A percentile compares a stretch with the other conserved stretches of the same genome.
phyloP scores from a whole-genome alignment of 2,113 vertebrate species.

The Stigmatopora nigra region DNA sequence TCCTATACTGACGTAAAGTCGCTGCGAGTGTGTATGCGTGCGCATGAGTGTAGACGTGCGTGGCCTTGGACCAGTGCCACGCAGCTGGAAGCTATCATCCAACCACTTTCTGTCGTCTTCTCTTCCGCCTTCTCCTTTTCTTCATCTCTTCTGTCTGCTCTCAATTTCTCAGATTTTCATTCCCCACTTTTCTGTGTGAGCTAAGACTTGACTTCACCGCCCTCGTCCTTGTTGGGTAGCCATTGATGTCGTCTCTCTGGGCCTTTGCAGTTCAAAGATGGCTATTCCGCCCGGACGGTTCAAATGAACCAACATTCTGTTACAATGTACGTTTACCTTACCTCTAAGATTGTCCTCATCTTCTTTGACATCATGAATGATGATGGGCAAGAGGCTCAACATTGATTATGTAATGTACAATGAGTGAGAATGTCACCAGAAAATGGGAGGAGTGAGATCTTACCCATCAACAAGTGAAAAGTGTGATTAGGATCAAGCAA shows the following conservation, averaged over 20 bases:
- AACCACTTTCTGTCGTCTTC: constrained; percentile 93
- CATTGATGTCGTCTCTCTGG: constrained; percentile 1
- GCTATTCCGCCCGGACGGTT: not conserved
- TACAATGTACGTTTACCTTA: constrained; percentile 3
- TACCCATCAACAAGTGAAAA: constrained; percentile 61
- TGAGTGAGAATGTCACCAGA: constrained; percentile 42
- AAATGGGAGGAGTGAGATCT: constrained; percentile 9
- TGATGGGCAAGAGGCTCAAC: constrained; percentile 44
- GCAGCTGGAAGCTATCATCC: constrained; percentile 98
- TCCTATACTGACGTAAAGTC: constrained; percentile 21
- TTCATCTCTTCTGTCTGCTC: constrained; percentile 31
- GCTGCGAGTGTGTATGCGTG: constrained; percentile 3
- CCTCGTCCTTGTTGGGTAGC: constrained; percentile 24
- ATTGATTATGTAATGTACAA: constrained; percentile 41
- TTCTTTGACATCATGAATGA: constrained; percentile 29
- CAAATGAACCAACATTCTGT: constrained; percentile 15
- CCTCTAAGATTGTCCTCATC: constrained; percentile 8
- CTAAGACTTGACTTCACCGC: constrained; percentile 21
- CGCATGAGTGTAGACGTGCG: constrained; percentile 67
- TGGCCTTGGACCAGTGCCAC: constrained; percentile 77
- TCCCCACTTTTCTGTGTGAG: constrained; percentile 30
- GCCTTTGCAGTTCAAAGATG: not conserved
- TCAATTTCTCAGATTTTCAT: constrained; percentile 55
- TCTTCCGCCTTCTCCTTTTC: constrained; percentile 43
- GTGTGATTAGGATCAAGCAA: constrained; percentile 65